phyloP scores from a whole-genome alignment of 92 coral and sea anemone species.

The Palythoa grandiflora region DNA sequence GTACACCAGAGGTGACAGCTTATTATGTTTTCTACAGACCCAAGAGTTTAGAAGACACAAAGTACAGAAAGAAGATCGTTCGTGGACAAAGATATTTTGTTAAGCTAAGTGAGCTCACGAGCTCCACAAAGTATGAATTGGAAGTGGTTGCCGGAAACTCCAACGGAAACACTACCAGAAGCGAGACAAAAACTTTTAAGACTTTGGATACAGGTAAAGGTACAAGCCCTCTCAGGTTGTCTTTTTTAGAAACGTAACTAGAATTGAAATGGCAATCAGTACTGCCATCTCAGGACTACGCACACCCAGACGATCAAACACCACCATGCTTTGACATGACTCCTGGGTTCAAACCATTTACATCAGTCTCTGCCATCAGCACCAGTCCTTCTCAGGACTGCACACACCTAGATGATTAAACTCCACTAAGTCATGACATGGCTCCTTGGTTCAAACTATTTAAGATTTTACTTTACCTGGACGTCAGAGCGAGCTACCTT shows the following conservation, averaged over 20 bases:
- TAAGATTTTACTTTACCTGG: no score
- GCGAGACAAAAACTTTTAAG: background rate
- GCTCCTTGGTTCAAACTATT: background rate
- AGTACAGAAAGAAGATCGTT: background rate
- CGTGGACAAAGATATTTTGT: background rate
- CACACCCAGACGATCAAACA: background rate
- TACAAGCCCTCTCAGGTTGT: background rate
- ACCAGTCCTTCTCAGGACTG: no score
- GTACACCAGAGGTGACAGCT: background rate
- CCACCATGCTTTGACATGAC: no score
- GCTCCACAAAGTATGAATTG: conserved; percentile 19
- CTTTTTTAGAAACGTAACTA: background rate
- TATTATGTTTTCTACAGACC: conserved; percentile 9
- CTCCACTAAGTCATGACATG: no score
- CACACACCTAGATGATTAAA: no score
- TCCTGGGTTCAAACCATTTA: no score
- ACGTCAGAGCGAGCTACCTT: no score
- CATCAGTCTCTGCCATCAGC: no score
- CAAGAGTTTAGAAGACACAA: background rate
- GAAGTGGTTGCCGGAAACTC: conserved; percentile 20
- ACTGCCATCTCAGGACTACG: no score
- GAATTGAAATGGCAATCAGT: no score
- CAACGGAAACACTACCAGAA: conserved; percentile 22
- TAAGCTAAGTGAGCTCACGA: background rate
- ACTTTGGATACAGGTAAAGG: conserved; percentile 17